Conservation (phyloP, 2,797 vertebrate species). For the Scyliorhinus canicula region DNA sequence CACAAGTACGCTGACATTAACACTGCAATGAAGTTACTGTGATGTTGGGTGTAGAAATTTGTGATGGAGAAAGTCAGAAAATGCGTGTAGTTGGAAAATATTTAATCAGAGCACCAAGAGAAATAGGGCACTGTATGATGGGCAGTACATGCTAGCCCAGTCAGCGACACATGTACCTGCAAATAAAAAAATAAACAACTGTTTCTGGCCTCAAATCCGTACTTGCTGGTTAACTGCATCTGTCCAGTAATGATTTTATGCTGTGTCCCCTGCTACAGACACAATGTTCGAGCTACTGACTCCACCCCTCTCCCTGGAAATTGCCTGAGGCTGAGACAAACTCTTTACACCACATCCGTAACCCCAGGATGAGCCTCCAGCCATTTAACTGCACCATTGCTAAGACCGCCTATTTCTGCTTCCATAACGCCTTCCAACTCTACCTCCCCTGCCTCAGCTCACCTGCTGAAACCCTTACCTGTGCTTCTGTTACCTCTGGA, state of each 20-base stretch:
- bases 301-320: not conserved
- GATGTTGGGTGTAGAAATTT: not conserved
- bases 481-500: too few relatives aligned
- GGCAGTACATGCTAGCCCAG: too few relatives aligned
- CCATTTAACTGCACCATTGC: not conserved
- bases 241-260: not conserved
- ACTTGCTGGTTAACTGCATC: not conserved
- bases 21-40: too few relatives aligned
- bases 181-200: not conserved
- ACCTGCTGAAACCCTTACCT: too few relatives aligned
- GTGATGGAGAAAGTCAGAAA: not conserved
- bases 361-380: not conserved
- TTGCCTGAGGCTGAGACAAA: not conserved
- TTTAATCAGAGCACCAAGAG: not conserved
- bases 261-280: not conserved
- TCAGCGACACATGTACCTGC: too few relatives aligned
- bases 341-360: not conserved
- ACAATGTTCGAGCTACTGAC: not conserved
- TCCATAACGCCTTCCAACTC: too few relatives aligned
- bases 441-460: too few relatives aligned
- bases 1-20: too few relatives aligned
- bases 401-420: too few relatives aligned
- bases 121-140: not conserved
- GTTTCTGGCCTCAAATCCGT: not conserved
- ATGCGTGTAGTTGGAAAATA: not conserved